phyloP scores from a whole-genome alignment of 2,888 invertebrate species.

The Vandiemenella viatica region DNA sequence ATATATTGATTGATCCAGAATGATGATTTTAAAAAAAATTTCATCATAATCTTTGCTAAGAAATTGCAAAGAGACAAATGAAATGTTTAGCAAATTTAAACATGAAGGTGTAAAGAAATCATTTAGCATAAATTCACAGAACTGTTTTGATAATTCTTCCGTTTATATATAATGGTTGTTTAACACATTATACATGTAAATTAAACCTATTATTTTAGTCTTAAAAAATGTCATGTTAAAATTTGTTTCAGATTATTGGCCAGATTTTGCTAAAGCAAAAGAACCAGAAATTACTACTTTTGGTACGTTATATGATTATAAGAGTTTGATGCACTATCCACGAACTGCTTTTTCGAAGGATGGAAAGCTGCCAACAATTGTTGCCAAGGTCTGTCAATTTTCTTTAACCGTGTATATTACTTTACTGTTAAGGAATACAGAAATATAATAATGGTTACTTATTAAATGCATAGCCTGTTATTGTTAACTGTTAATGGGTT shows the following conservation, averaged over 20 bases:
- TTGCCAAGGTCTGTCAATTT: conserved; percentile 23
- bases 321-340: conserved; percentile 23
- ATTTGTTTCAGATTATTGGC: conserved; percentile 18
- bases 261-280: conserved; percentile 24
- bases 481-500: too few species aligned
- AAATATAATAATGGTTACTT: too few species aligned
- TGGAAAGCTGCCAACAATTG: conserved; percentile 21
- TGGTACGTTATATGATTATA: conserved; percentile 20
- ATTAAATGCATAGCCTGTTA: too few species aligned
- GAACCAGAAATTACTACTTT: conserved; percentile 18
- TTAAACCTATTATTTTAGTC: background rate
- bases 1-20: too few species aligned
- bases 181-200: background rate
- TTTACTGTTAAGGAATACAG: too few species aligned
- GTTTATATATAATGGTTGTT: background rate
- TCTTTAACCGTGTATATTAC: background rate
- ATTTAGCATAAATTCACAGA: too few species aligned
- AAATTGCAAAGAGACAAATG: too few species aligned
- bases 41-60: too few species aligned
- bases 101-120: too few species aligned
- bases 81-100: too few species aligned
- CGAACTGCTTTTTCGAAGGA: conserved; percentile 22
- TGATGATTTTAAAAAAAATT: too few species aligned
- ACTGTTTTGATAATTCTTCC: background rate
- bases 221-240: background rate